Evolutionary conservation across 2,888 invertebrate species (phyloP), one percentile per base, ranked within the genome.

Genomic region (Odontothrips loti): DNA sequence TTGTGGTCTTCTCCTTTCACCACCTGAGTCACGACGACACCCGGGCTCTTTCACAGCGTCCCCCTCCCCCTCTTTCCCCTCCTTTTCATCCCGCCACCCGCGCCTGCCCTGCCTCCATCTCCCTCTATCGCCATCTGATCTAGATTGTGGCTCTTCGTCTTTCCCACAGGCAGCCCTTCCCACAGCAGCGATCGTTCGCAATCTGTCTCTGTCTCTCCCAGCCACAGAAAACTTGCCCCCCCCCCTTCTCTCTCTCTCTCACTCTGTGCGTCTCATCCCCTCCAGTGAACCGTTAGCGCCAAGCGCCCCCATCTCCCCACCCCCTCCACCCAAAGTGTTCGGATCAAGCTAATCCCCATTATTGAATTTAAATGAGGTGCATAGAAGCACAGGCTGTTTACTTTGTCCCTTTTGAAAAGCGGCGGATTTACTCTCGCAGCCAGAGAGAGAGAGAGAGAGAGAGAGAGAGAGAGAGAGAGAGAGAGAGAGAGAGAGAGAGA

Each of bases 331-430:
- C 68, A 68, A 75, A 75, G 68, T 75, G 68, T 75, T 27, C 23
- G 68, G 68, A 75, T 75, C 68, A 75, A 75, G 68, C 68, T 75
- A 75, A 75, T 75, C 68, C 68, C 68, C 68, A 75, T 75, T 75
- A 75, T 75, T 75, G 68, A 75, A 75, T 75, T 75, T 75, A 75
- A 75, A 75, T 75, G 68, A 75, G 68, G 68, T 75, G 68, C 68
- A 75, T 75, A 75, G 68, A 27, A 27, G 68, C 68, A 20, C 58
- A n/a, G 68, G 23, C 68, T 75, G 68, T 75, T 75, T 75, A 75
- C 68, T 75, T 75, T 75, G 68, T 75, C 68, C 68, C 68, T 75
- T 75, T 75, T 75, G 23, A 27, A 27, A 75, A 10, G 68, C 68
- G 68, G 23, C 27, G 68, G 68, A 75, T 75, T 75, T 75, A 27